A percentile compares a stretch with the other conserved stretches of the same genome.
Conservation (phyloP, 2,888 invertebrate genomes). For the Eubasilissa splendida region DNA sequence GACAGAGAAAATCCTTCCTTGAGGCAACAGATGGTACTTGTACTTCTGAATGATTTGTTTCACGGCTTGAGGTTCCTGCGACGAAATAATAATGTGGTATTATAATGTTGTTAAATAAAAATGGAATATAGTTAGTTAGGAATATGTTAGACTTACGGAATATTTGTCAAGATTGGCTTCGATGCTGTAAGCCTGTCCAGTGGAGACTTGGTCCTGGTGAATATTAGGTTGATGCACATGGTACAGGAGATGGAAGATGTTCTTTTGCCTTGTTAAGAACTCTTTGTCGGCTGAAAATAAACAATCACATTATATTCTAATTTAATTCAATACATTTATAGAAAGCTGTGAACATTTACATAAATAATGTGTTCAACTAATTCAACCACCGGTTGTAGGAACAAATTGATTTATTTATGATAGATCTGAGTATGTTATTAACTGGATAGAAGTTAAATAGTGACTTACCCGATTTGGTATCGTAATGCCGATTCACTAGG, state of each 20-base stretch:
- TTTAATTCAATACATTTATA: too few relatives aligned
- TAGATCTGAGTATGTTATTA: too few relatives aligned
- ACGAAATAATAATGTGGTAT: slow-evolving; percentile 50
- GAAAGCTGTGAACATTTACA: too few relatives aligned
- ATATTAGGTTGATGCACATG: slow-evolving; percentile 76
- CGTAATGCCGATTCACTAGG: slow-evolving; percentile 40
- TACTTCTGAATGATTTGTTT: slow-evolving; percentile 73
- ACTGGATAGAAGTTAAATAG: not conserved
- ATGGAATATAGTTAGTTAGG: too few relatives aligned
- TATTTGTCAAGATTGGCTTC: slow-evolving; percentile 71
- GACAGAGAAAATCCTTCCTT: slow-evolving; percentile 74
- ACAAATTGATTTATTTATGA: too few relatives aligned
- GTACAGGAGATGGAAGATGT: slow-evolving; percentile 71
- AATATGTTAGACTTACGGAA: slow-evolving; percentile 66
- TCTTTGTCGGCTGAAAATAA: slow-evolving; percentile 70
- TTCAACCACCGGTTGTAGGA: too few relatives aligned
- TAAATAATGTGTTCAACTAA: too few relatives aligned
- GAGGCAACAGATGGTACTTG: slow-evolving; percentile 72
- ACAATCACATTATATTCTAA: not conserved
- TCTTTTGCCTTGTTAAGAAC: slow-evolving; percentile 69
- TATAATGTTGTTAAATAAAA: not conserved
- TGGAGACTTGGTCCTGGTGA: slow-evolving; percentile 68
- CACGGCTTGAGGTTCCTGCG: slow-evolving; percentile 72
- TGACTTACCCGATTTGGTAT: slow-evolving; percentile 52
- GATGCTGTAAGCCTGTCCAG: slow-evolving; percentile 71